Conservation (phyloP, 2,888 invertebrate species). For the Orchesellides sinensis region DNA sequence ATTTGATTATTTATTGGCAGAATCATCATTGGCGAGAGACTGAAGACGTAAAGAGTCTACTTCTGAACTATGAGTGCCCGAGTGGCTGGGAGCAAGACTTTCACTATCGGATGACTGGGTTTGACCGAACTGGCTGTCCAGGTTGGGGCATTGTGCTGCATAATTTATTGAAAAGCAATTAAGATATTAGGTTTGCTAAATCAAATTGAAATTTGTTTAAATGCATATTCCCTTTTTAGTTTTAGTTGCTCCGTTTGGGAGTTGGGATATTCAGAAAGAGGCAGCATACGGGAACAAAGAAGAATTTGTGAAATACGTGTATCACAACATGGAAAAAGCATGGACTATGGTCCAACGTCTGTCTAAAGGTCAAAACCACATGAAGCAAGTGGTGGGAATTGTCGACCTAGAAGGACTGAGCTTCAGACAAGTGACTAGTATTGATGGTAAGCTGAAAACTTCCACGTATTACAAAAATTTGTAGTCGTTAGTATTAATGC, state of each 20-base stretch:
- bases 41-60: constrained; percentile 34
- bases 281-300: constrained; percentile 53
- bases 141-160: constrained; percentile 2
- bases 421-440: constrained; percentile 50
- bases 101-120: constrained; percentile 30
- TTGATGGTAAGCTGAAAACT: too few species aligned
- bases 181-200: neutral
- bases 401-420: constrained; percentile 50
- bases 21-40: constrained; percentile 38
- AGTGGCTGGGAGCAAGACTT: constrained; percentile 36
- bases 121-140: constrained; percentile 44
- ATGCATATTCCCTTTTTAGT: neutral
- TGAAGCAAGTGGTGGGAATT: constrained; percentile 46
- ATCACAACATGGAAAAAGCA: constrained; percentile 31
- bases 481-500: too few species aligned
- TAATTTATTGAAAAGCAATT: neutral
- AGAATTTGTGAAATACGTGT: constrained; percentile 43
- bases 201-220: neutral
- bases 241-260: constrained; percentile 21
- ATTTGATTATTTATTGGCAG: constrained; percentile 17
- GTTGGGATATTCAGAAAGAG: constrained; percentile 64
- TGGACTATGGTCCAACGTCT: constrained; percentile 17
- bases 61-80: constrained; percentile 21
- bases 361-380: constrained; percentile 30
- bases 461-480: too few species aligned